Percentiles rank a stretch among this genome's conserved stretches.
Evolutionary conservation across 2,888 invertebrate genomes (phyloP).

Genomic region (Mylabris sibirica): DNA sequence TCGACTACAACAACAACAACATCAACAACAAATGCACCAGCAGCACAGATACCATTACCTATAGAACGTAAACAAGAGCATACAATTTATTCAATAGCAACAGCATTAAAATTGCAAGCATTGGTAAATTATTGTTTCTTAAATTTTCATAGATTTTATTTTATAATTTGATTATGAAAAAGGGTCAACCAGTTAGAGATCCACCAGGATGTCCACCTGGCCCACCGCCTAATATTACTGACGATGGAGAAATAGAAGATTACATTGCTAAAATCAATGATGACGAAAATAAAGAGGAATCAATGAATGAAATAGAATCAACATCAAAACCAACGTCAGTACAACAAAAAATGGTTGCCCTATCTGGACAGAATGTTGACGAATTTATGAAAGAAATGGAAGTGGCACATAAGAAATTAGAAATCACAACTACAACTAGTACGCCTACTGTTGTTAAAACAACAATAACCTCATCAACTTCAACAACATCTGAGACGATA

Average conservation of each 20-base stretch:
- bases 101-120: constrained; percentile 59
- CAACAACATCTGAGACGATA: background rate
- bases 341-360: constrained; percentile 87
- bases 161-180: constrained; percentile 48
- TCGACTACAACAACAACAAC: constrained; percentile 56
- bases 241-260: constrained; percentile 68
- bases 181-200: constrained; percentile 67
- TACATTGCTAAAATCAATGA: constrained; percentile 43
- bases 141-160: background rate
- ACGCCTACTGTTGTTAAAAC: background rate
- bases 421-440: constrained; percentile 36
- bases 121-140: constrained; percentile 44
- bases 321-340: constrained; percentile 72
- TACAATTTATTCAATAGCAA: constrained; percentile 60
- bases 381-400: constrained; percentile 94
- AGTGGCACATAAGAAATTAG: constrained; percentile 80
- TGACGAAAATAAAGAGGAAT: constrained; percentile 49
- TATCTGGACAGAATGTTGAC: constrained; percentile 90
- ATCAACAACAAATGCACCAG: constrained; percentile 38
- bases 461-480: background rate
- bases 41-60: constrained; percentile 57
- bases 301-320: constrained; percentile 23
- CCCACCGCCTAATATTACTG: constrained; percentile 77
- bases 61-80: constrained; percentile 59
- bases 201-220: constrained; percentile 90